Conservation (phyloP, 2,797 vertebrate species). For the Mus minutoides region DNA sequence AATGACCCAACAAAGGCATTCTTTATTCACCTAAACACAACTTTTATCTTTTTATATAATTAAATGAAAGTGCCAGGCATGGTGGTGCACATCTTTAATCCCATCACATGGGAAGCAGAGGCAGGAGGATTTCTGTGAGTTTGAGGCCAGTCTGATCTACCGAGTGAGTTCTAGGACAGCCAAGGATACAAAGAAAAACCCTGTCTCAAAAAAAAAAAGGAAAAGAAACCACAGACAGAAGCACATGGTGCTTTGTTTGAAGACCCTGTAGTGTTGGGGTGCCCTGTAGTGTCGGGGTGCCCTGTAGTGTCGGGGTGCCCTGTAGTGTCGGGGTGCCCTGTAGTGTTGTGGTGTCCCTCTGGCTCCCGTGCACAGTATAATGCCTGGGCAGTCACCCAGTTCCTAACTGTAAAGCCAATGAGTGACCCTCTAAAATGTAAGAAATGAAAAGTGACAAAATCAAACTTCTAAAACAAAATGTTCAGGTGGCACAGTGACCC, state of each 20-base stretch:
- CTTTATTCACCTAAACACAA: not conserved
- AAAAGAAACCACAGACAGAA: slow-evolving; percentile 36
- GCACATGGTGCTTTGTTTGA: not conserved
- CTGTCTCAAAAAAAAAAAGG: not conserved
- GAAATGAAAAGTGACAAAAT: not conserved
- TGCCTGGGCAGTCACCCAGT: too few relatives aligned
- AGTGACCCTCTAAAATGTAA: not conserved
- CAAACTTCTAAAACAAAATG: not conserved
- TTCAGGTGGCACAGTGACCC: not conserved
- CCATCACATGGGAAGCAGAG: not conserved
- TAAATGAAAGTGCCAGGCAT: not conserved
- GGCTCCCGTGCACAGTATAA: not conserved
- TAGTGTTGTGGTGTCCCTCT: not conserved
- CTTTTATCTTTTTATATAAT: not conserved
- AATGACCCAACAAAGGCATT: slow-evolving; percentile 19
- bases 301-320: too few relatives aligned
- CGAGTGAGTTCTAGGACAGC: not conserved
- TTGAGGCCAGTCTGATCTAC: not conserved
- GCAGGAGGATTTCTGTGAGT: not conserved
- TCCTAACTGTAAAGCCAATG: not conserved
- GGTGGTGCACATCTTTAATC: not conserved
- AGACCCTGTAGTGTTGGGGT: not conserved
- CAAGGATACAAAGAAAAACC: not conserved
- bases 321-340: too few relatives aligned
- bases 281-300: too few relatives aligned